Percentiles rank a stretch among this genome's conserved stretches.
phyloP scores from a whole-genome alignment of 1,140 invertebrate species.

The Anagrus nilaparvatae region DNA sequence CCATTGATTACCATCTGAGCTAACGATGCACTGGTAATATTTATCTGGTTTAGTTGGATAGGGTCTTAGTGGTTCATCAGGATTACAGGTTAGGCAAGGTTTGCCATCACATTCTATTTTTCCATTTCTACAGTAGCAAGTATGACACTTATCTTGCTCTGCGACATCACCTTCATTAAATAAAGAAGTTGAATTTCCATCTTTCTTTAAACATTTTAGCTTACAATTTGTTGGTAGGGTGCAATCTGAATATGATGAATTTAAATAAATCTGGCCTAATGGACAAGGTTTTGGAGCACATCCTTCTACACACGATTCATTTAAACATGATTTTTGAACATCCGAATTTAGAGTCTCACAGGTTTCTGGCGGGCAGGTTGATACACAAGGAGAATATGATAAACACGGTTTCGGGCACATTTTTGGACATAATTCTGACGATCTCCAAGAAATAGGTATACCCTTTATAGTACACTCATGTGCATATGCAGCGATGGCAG shows the following conservation, averaged over 20 bases:
- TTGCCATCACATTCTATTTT: conserved; percentile 60
- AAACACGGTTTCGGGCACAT: conserved; percentile 74
- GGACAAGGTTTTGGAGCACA: conserved; percentile 65
- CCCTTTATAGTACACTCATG: conserved; percentile 65
- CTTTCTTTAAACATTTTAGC: conserved; percentile 56
- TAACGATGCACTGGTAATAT: conserved; percentile 40
- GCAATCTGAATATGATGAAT: conserved; percentile 57
- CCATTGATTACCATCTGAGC: conserved; percentile 25
- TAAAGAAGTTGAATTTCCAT: conserved; percentile 49
- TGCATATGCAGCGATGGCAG: conserved; percentile 75
- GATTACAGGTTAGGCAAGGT: too few relatives aligned
- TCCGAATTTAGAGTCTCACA: conserved; percentile 66
- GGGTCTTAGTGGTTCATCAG: too few relatives aligned
- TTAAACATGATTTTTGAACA: conserved; percentile 50
- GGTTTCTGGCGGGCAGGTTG: conserved; percentile 69
- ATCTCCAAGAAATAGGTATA: conserved; percentile 67
- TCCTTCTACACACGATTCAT: conserved; percentile 70
- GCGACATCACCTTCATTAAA: conserved; percentile 72
- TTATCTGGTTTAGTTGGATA: too few relatives aligned
- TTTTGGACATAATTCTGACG: conserved; percentile 72
- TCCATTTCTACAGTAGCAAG: conserved; percentile 61
- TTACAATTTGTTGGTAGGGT: conserved; percentile 61
- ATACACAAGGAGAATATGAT: conserved; percentile 69
- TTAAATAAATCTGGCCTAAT: conserved; percentile 56
- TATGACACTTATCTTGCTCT: conserved; percentile 63